Conservation (phyloP, 2,797 vertebrate genomes). For the Halcyon badia region DNA sequence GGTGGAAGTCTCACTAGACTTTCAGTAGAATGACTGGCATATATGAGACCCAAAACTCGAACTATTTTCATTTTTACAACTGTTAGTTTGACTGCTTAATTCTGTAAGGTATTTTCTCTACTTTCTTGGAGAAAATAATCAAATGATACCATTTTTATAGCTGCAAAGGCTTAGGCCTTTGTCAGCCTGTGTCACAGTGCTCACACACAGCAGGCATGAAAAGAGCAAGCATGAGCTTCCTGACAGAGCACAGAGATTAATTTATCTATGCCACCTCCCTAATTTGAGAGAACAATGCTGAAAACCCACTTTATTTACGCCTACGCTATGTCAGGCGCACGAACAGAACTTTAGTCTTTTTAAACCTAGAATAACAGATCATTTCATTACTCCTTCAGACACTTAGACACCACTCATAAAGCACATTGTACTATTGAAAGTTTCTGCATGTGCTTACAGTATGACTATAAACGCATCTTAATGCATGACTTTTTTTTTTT, state of each 20-base stretch:
- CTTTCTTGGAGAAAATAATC: not conserved
- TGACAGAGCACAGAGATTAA: slow-evolving; percentile 67
- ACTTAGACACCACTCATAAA: slow-evolving; percentile 68
- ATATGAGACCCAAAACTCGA: not conserved
- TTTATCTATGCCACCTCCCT: slow-evolving; percentile 64
- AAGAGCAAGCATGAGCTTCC: slow-evolving; percentile 52
- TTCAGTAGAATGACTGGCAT: not conserved
- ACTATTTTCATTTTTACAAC: not conserved
- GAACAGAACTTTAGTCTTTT: slow-evolving; percentile 68
- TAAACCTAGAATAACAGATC: slow-evolving; percentile 68
- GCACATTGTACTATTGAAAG: slow-evolving; percentile 48
- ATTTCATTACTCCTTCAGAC: slow-evolving; percentile 73
- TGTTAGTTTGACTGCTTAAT: not conserved
- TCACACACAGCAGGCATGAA: slow-evolving; percentile 12
- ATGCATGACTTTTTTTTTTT: not conserved
- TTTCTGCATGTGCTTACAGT: slow-evolving; percentile 43
- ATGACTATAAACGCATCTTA: slow-evolving; percentile 53
- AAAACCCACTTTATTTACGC: slow-evolving; percentile 70
- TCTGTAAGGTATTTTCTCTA: not conserved
- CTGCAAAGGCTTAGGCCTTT: not conserved
- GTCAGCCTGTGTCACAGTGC: not conserved
- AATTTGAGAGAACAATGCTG: slow-evolving; percentile 68
- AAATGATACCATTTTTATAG: not conserved
- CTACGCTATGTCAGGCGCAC: slow-evolving; percentile 55
- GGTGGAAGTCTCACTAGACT: not conserved